Conservation (phyloP, 2,888 invertebrate species). For the Noctua janthe region DNA sequence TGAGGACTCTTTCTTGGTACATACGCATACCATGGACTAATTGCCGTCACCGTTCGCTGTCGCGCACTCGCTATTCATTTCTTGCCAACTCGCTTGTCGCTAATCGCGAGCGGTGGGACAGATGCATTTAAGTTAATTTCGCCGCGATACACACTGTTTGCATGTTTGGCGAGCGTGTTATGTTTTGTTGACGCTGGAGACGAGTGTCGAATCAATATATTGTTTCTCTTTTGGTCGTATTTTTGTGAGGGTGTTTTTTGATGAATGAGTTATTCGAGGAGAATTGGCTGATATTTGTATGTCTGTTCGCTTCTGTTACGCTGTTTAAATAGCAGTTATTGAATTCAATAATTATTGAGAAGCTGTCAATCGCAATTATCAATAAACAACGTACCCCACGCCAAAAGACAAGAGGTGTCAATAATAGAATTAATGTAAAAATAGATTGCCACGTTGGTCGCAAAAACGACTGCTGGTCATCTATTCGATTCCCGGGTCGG, state of each 20-base stretch:
- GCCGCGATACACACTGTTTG: slow-evolving; percentile 51
- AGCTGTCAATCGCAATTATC: background rate
- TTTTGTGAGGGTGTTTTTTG: slow-evolving; percentile 2
- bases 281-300: background rate
- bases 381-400: background rate
- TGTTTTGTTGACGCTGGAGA: slow-evolving; percentile 14
- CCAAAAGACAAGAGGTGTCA: background rate
- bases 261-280: background rate
- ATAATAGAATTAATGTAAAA: background rate
- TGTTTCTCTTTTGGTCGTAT: slow-evolving; percentile 5
- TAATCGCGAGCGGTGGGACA: background rate
- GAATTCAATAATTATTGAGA: background rate
- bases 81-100: background rate
- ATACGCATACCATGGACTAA: background rate
- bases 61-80: background rate
- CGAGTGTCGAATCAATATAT: slow-evolving; percentile 35
- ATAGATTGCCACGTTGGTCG: background rate
- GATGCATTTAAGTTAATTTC: slow-evolving; percentile 60
- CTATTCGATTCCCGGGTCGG: too few relatives aligned
- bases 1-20: background rate
- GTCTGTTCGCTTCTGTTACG: background rate
- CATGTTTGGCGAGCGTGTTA: slow-evolving; percentile 31
- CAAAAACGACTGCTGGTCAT: too few relatives aligned
- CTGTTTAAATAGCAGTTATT: background rate
- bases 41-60: background rate